Conservation (phyloP, 2,888 invertebrate genomes). For the Lutraria lutraria region DNA sequence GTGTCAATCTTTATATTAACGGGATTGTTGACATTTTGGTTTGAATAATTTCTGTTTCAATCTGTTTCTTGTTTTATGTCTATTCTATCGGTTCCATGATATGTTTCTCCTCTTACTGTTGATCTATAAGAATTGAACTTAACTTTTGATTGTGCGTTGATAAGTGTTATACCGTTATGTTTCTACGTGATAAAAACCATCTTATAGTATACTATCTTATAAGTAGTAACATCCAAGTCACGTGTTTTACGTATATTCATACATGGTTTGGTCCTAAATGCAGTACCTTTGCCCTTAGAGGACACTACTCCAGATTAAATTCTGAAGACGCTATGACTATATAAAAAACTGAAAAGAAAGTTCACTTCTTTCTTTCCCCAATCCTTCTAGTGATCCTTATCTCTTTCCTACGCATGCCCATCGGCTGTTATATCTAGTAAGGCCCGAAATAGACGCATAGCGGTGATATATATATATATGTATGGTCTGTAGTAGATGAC, state of each 20-base stretch:
- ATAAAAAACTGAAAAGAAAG: neutral
- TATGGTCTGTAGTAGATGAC: conserved; percentile 1
- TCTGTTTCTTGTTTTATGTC: conserved; percentile 15
- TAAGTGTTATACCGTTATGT: neutral
- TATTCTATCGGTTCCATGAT: neutral
- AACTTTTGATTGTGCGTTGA: neutral
- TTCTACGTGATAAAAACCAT: neutral
- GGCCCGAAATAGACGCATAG: neutral
- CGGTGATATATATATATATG: neutral
- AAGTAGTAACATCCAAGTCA: neutral
- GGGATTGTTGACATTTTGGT: conserved; percentile 5
- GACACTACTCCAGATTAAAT: neutral
- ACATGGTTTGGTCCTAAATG: neutral
- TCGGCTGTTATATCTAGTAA: neutral
- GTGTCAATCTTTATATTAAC: neutral
- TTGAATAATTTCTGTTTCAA: conserved; percentile 6
- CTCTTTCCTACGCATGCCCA: neutral
- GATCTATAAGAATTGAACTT: neutral
- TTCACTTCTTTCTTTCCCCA: neutral
- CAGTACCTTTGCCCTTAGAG: neutral
- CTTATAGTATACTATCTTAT: too few species aligned
- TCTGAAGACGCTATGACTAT: neutral
- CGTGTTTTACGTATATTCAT: neutral
- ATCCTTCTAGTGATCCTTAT: neutral
- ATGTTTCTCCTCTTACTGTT: neutral